phyloP scores from a whole-genome alignment of 2,113 vertebrate species.

The Rutilus rutilus region DNA sequence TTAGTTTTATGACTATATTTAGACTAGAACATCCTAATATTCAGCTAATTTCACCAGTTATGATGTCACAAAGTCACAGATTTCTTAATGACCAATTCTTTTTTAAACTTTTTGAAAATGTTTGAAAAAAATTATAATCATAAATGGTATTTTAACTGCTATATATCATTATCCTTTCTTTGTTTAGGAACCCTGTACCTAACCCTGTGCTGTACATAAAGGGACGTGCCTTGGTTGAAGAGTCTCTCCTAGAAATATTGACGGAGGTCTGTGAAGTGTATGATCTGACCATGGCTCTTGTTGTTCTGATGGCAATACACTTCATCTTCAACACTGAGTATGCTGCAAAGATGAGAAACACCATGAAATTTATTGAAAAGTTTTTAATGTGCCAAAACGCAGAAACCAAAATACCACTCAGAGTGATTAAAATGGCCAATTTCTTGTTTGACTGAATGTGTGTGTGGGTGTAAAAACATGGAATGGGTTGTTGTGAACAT shows the following conservation, averaged over 20 bases:
- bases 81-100: too few relatives aligned
- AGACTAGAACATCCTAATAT: too few relatives aligned
- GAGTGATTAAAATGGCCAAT: background rate
- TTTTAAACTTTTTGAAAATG: too few relatives aligned
- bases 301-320: too few relatives aligned
- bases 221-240: background rate
- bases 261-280: too few relatives aligned
- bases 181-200: background rate
- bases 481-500: background rate
- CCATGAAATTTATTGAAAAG: background rate
- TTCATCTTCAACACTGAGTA: background rate
- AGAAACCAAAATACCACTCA: background rate
- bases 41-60: too few relatives aligned
- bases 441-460: background rate
- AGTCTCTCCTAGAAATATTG: too few relatives aligned
- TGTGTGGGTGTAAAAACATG: background rate
- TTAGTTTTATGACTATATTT: too few relatives aligned
- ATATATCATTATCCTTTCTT: background rate
- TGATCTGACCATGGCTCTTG: too few relatives aligned
- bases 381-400: background rate
- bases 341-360: background rate
- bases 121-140: too few relatives aligned
- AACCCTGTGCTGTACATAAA: background rate
- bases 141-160: too few relatives aligned
- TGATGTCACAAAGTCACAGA: too few relatives aligned